A percentile compares a stretch with the other conserved stretches of the same genome.
Conservation (phyloP, 2,888 invertebrate genomes). For the Melanophora roralis region DNA sequence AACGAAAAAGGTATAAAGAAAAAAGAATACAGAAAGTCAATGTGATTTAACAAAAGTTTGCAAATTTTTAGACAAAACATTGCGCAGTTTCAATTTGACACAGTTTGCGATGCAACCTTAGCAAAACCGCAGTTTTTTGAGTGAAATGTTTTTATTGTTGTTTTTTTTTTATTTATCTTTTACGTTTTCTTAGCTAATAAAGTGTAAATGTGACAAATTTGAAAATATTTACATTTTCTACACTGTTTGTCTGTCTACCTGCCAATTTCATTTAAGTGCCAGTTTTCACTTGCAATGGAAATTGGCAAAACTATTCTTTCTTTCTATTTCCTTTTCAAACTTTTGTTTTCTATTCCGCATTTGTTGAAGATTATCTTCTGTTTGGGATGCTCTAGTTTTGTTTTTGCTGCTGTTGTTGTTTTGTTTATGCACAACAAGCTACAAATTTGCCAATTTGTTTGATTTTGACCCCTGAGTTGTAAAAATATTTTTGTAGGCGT, state of each 20-base stretch:
- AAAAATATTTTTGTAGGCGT: slow-evolving; percentile 11
- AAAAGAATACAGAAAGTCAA: neutral
- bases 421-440: neutral
- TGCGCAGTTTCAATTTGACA: neutral
- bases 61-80: neutral
- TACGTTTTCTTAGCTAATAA: slow-evolving; percentile 25
- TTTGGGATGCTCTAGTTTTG: slow-evolving; percentile 30
- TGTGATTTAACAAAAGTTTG: slow-evolving; percentile 11
- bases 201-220: slow-evolving; percentile 58
- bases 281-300: slow-evolving; percentile 11
- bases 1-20: slow-evolving; percentile 7
- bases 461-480: slow-evolving; percentile 2
- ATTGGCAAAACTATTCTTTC: neutral
- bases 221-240: neutral
- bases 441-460: slow-evolving; percentile 34
- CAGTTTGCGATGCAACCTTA: neutral
- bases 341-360: slow-evolving; percentile 45
- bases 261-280: neutral
- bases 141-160: neutral
- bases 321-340: slow-evolving; percentile 12
- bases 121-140: slow-evolving; percentile 44
- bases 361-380: slow-evolving; percentile 3
- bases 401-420: too few relatives aligned
- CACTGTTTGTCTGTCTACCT: slow-evolving; percentile 7
- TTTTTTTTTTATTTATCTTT: neutral